phyloP scores from a whole-genome alignment of 2,113 vertebrate species.

The Toxostoma redivivum region DNA sequence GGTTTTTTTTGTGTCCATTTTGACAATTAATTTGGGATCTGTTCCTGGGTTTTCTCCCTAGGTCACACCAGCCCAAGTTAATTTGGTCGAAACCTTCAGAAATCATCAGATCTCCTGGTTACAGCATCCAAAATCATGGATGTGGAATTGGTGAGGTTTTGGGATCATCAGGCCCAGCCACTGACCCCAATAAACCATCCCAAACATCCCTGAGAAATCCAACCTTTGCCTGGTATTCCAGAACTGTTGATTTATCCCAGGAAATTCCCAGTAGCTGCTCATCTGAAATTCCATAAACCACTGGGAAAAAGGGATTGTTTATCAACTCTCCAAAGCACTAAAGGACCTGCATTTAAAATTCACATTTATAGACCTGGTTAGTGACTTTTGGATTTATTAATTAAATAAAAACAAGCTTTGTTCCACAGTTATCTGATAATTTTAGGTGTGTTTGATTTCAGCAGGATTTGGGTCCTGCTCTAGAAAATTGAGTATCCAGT shows the following conservation, averaged over 20 bases:
- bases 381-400: background rate
- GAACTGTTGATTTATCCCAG: background rate
- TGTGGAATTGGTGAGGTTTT: background rate
- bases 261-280: background rate
- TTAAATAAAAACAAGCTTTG: background rate
- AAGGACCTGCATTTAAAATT: background rate
- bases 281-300: background rate
- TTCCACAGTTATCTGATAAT: background rate
- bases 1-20: fast-evolving
- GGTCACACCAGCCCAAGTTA: background rate
- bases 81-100: fast-evolving
- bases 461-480: background rate
- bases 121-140: background rate
- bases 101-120: fast-evolving
- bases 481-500: fast-evolving
- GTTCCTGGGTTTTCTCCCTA: background rate
- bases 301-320: background rate
- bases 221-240: background rate
- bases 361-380: background rate
- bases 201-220: background rate
- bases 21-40: too few relatives aligned
- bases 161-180: background rate
- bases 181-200: too few relatives aligned
- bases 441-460: background rate
- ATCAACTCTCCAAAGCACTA: background rate